Percentiles rank a stretch among this genome's conserved stretches.
Conservation (phyloP, 2,113 vertebrate species). For the Myotis brandtii region DNA sequence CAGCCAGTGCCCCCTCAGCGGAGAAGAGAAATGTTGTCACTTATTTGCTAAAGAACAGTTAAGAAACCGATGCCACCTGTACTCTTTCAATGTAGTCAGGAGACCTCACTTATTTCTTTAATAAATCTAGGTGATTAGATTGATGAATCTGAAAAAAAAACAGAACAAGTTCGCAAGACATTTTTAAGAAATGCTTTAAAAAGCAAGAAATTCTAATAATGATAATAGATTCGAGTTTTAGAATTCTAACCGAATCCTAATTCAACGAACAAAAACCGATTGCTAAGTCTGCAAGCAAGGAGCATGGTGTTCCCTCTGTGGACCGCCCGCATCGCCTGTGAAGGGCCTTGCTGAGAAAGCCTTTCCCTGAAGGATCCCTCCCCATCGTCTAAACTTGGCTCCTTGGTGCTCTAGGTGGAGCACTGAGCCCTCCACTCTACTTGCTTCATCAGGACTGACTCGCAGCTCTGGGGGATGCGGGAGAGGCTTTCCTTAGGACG, state of each 20-base stretch:
- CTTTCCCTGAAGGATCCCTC: not conserved
- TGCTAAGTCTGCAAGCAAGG: not conserved
- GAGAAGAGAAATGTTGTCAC: not conserved
- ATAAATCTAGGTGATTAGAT: not conserved
- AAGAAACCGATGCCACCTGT: not conserved
- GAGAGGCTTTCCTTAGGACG: not conserved
- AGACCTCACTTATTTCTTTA: not conserved
- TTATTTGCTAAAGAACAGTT: not conserved
- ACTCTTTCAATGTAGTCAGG: slow-evolving; percentile 12
- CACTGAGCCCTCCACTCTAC: slow-evolving; percentile 31
- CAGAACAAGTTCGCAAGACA: not conserved
- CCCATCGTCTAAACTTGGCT: not conserved
- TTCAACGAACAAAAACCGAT: not conserved
- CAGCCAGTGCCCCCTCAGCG: not conserved
- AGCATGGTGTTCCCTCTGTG: not conserved
- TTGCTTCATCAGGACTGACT: slow-evolving; percentile 44
- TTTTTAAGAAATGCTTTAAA: not conserved
- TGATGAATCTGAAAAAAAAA: not conserved
- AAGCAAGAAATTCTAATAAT: slow-evolving; percentile 13
- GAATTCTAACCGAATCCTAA: not conserved
- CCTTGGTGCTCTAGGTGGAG: slow-evolving; percentile 69
- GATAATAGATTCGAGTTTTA: not conserved
- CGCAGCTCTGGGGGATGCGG: not conserved
- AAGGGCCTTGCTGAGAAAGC: not conserved
- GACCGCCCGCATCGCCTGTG: not conserved